A percentile compares a stretch with the other conserved stretches of the same genome.
These are phyloP conservation scores for Brachionus angularis DNA, from an alignment of 1,140 invertebrate genomes.

Conservation along the genomic window DNA sequence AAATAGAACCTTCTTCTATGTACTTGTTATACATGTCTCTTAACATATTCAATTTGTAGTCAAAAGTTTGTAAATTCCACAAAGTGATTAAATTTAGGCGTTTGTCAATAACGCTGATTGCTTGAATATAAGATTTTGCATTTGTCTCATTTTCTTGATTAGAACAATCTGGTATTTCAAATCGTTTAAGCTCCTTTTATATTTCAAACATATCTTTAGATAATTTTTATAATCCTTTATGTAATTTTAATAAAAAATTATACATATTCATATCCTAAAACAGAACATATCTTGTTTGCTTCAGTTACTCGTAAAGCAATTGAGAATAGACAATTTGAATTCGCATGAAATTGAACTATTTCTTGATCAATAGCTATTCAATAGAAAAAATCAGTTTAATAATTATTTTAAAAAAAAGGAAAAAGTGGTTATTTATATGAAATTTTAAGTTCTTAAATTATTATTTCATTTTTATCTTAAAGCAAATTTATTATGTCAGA, in stretches of 20 bases:
- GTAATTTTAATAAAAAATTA: neutral
- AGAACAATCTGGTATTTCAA: neutral
- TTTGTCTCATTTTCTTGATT: neutral
- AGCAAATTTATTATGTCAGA: too few relatives aligned
- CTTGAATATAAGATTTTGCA: neutral
- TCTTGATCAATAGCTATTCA: neutral
- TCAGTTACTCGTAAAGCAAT: conserved; percentile 15
- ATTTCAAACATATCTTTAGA: too few relatives aligned
- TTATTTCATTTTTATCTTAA: too few relatives aligned
- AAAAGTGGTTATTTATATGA: too few relatives aligned
- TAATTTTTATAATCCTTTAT: neutral
- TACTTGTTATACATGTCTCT: conserved; percentile 4
- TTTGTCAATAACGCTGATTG: conserved; percentile 25
- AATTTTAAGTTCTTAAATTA: too few relatives aligned
- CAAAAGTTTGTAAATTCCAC: conserved; percentile 30
- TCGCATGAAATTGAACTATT: conserved; percentile 36
- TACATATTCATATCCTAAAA: conserved; percentile 20
- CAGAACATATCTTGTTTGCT: conserved; percentile 34
- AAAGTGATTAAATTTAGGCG: conserved; percentile 19
- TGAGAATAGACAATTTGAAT: conserved; percentile 36
- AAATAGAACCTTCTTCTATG: conserved; percentile 16
- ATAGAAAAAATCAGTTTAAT: neutral
- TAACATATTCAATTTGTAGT: neutral
- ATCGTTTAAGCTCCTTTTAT: conserved; percentile 28
- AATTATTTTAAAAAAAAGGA: neutral